Conservation (phyloP, 2,797 vertebrate species). For the Pseudopleuronectes americanus region DNA sequence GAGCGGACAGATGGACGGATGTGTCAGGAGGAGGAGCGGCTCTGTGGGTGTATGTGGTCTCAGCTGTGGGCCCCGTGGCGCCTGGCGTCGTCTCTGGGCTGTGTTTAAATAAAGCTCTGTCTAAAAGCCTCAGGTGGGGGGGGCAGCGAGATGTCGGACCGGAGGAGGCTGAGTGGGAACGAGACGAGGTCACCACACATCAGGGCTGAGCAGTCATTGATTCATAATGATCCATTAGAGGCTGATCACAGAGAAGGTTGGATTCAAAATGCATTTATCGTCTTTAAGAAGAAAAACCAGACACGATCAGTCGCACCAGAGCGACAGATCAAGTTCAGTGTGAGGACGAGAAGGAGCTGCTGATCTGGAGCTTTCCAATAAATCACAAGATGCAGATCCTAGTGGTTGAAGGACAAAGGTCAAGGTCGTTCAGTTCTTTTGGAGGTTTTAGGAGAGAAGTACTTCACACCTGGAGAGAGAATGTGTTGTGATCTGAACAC, state of each 20-base stretch:
- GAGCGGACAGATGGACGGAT: constrained; percentile 11
- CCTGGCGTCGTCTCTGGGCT: constrained; percentile 47
- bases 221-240: neutral
- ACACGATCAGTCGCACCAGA: too few species aligned
- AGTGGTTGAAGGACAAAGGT: too few species aligned
- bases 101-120: constrained; percentile 71
- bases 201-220: neutral
- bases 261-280: too few species aligned
- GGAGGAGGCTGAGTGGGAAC: constrained; percentile 16
- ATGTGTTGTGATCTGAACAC: constrained; percentile 11
- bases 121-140: constrained; percentile 45
- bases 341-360: too few species aligned
- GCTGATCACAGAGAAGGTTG: too few species aligned
- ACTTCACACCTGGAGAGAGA: too few species aligned
- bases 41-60: constrained; percentile 40
- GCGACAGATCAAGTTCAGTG: too few species aligned
- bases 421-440: too few species aligned
- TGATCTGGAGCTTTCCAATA: too few species aligned
- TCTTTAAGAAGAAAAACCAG: too few species aligned
- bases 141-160: constrained; percentile 52
- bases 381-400: too few species aligned
- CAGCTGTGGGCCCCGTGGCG: constrained; percentile 61
- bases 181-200: constrained; percentile 2
- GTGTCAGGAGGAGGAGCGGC: constrained; percentile 30
- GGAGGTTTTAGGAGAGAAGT: too few species aligned